A percentile compares a stretch with the other conserved stretches of the same genome.
Evolutionary conservation across 2,113 vertebrate species (phyloP).

Genomic region (Pteruthius melanotis): DNA sequence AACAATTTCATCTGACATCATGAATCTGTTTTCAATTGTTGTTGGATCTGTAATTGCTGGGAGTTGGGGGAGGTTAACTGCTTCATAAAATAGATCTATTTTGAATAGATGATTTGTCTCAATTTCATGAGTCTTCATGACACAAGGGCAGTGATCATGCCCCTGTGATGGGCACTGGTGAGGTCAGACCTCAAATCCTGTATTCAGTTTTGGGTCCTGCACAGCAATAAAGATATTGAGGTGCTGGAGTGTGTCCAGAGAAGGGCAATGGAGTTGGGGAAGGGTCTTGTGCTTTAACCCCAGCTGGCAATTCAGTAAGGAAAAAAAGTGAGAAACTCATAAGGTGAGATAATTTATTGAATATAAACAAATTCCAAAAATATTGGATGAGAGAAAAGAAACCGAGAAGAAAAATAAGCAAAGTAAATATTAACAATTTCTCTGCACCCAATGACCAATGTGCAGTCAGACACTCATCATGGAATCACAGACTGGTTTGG

Average conservation of each 20-base stretch:
- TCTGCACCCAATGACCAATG: not conserved
- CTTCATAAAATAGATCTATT: not conserved
- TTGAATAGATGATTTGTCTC: not conserved
- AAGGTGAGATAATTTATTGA: not conserved
- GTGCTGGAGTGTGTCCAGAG: not conserved
- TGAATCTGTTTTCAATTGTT: not conserved
- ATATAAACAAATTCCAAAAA: not conserved
- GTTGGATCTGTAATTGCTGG: not conserved
- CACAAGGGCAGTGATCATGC: not conserved
- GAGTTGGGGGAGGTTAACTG: not conserved
- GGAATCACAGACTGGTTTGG: not conserved
- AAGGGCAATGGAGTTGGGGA: not conserved
- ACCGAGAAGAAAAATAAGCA: not conserved
- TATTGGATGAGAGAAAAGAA: not conserved
- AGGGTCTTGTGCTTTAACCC: not conserved
- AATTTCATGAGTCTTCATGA: not conserved
- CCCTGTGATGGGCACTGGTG: not conserved
- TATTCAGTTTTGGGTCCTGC: not conserved
- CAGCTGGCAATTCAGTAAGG: not conserved
- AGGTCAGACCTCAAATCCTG: rapidly evolving
- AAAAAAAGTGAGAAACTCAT: not conserved
- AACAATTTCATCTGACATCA: not conserved
- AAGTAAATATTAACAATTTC: not conserved
- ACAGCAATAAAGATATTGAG: not conserved
- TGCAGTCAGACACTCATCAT: not conserved